A percentile compares a stretch with the other conserved stretches of the same genome.
phyloP scores from a whole-genome alignment of 2,888 invertebrate species.

The Drosophila robusta region DNA sequence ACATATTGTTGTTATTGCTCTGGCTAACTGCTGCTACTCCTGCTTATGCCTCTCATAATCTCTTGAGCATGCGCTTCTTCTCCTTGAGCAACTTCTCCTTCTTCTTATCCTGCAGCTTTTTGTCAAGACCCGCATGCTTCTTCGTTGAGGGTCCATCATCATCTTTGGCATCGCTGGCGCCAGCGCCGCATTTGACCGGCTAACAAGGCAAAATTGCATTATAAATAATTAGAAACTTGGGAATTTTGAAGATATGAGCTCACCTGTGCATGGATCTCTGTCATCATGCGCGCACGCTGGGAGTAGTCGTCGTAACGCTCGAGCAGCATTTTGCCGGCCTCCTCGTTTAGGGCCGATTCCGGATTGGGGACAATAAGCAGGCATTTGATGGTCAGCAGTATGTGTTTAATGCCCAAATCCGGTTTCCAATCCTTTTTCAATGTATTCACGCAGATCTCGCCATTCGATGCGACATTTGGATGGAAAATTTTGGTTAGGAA shows the following conservation, averaged over 20 bases:
- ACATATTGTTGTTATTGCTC: conserved; percentile 9
- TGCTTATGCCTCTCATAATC: conserved; percentile 88
- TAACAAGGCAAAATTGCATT: conserved; percentile 68
- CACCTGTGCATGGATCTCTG: conserved; percentile 94
- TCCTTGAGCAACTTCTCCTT: conserved; percentile 90
- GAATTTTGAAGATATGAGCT: neutral
- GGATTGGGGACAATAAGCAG: conserved; percentile 98
- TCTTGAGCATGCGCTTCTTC: conserved; percentile 93
- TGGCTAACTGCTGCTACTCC: conserved; percentile 3
- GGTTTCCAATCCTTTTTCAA: conserved; percentile 98
- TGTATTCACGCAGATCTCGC: conserved; percentile 98
- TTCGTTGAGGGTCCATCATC: conserved; percentile 91
- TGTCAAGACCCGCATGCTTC: conserved; percentile 92
- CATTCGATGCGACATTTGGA: conserved; percentile 96
- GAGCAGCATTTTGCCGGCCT: conserved; percentile 96
- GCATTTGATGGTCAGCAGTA: conserved; percentile 96
- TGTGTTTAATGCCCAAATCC: conserved; percentile 97
- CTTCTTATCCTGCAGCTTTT: conserved; percentile 90
- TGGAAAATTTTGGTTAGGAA: conserved; percentile 98
- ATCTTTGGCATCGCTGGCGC: conserved; percentile 82
- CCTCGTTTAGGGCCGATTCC: conserved; percentile 98
- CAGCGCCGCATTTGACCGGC: conserved; percentile 85
- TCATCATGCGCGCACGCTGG: conserved; percentile 94
- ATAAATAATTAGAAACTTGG: too few relatives aligned
- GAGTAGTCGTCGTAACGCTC: conserved; percentile 97